Base-by-base conservation (phyloP, 1,140 invertebrate species). In the Bombus waltoni region DNA sequence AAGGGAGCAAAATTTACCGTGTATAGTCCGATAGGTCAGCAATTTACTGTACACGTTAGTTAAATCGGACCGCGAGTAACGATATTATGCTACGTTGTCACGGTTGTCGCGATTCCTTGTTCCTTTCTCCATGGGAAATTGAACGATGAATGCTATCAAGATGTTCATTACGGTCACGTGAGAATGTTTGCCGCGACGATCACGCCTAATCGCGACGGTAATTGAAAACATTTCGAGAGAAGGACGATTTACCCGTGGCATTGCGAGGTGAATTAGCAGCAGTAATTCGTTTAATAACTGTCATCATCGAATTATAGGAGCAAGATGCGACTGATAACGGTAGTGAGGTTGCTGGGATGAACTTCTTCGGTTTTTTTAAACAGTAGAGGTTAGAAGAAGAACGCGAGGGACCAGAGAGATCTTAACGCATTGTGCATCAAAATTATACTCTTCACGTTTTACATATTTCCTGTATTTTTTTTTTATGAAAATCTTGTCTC, bases 71-170 rank as follows among this genome's bases (percentile, higher is more conserved):
- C 47, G 22, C 18, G 3, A 25, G 9, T 15, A 32, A 32, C 32
- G 25, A 38, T 40, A 42, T 47, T 47, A 65, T 47, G 32, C 28
- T 25, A 53, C 25, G 38, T 66, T 83, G 81, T 83, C 81, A 66
- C 70, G 72, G 25, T 38, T 66, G 73, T 66, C 81, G 40, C 44
- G 3, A 38, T 75, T 82, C 53, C 44, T 11, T 42, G 53, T 66
- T 47, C 22, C 38, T 47, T 38, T 44, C 28, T 47, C 18, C 59
- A 66, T 40, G 59, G 59, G 73, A 83, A 83, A 44, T 65, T 35
- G 72, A 76, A 66, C 40, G 59, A 66, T 83, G 81, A 76, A 83
- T 76, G 42, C 28, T 68, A 83, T 83, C 81, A 66, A 83, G 81
- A 76, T 83, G 47, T 76, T 83, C 72, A 76, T 83, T 76, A 83